phyloP scores from a whole-genome alignment of 2,888 invertebrate species.

The Prenolepis imparis region DNA sequence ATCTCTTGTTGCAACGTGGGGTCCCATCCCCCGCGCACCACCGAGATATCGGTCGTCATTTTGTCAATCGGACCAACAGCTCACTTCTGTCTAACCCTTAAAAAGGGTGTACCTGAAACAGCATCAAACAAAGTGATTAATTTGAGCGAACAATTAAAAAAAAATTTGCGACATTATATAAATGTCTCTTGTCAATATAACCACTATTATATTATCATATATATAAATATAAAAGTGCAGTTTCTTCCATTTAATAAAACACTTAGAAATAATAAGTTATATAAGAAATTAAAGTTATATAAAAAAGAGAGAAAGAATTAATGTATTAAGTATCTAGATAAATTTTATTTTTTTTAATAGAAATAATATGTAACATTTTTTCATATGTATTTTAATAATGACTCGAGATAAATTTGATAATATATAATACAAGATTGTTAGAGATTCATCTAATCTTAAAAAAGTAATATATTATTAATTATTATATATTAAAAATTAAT shows the following conservation, averaged over 20 bases:
- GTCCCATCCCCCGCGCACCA: slow-evolving; percentile 96
- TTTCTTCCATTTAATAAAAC: background rate
- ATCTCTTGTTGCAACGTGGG: slow-evolving; percentile 96
- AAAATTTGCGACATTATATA: background rate
- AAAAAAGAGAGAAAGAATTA: background rate
- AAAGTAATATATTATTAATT: no score
- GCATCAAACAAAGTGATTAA: background rate
- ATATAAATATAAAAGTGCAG: background rate
- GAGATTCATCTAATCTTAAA: no score
- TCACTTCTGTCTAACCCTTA: slow-evolving; percentile 80
- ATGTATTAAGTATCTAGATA: background rate
- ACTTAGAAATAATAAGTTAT: background rate
- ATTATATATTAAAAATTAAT: no score
- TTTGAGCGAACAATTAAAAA: background rate
- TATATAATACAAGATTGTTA: no score
- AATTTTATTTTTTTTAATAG: no score
- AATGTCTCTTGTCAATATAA: background rate
- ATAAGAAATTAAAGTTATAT: background rate
- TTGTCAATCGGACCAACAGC: slow-evolving; percentile 85
- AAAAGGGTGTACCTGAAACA: slow-evolving; percentile 83
- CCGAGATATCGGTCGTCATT: slow-evolving; percentile 99
- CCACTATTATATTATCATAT: background rate
- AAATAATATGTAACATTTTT: no score
- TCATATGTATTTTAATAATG: no score
- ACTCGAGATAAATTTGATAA: no score